Base-by-base conservation (phyloP, 2,797 vertebrate genomes). In the Benthosema pterotum region DNA sequence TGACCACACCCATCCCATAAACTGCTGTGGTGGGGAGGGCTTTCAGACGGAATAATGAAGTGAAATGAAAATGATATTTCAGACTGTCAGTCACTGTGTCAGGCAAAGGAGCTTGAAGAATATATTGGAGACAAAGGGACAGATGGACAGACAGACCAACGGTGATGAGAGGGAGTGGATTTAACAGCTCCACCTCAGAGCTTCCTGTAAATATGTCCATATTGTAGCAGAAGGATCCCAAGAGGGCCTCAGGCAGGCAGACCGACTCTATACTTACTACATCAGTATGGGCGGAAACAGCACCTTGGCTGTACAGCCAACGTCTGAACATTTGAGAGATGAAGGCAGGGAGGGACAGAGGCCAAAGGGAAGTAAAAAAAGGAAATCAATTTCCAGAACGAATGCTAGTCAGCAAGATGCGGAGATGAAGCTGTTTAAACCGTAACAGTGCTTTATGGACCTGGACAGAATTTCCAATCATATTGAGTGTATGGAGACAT, bases 381-480 rank as follows among this genome's bases (percentile, higher is more conserved):
- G 48, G 75, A 75, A 80, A 88, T 83, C 72, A 73, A 83, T 85
- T 60, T 77, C 62, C 63, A 45, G 51, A 61, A 65, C 50, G 78
- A 82, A 71, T 78, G 78, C 75, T 74, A 87, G 84, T 89, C 85
- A 89, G 88, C 87, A 86, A 65, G 84, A 91, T 73, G 55, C 52
- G 56, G 12, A 54, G 73, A 72, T 76, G 70, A 78, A 85, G 71
- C 73, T 84, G 71, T 80, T 86, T 76, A 82, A 86, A 73, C 65
- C 73, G 17, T 16, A 68, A 79, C 19, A 64, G 52, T 60, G 55
- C 19, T 60, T 11, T 16, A 8, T 55, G 6, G 6, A 67, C 63
- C 77, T 42, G 42, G 58, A 67, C n/a, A 71, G 42, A 71, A 51
- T 2, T 0, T 5, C 22, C 22, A 12, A 45, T 73, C 16, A 17